phyloP scores from a whole-genome alignment of 1,140 invertebrate genomes.

The Thaumatotibia leucotreta region DNA sequence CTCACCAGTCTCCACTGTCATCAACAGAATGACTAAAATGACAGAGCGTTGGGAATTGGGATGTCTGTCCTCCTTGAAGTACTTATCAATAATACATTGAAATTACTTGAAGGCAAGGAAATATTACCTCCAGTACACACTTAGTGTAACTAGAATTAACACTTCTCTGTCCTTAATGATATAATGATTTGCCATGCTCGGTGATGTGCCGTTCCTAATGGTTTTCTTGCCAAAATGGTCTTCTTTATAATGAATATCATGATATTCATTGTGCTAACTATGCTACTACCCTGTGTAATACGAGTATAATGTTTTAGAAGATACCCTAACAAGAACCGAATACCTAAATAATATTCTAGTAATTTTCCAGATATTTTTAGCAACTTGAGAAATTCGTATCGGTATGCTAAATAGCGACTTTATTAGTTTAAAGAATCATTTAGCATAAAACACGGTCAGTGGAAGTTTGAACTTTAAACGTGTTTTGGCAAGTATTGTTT shows the following conservation, averaged over 20 bases:
- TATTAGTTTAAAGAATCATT: neutral
- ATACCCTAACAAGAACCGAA: no score
- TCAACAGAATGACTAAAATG: neutral
- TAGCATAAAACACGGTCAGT: neutral
- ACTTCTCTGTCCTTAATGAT: no score
- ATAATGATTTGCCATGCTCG: no score
- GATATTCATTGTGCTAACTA: no score
- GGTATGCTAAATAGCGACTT: neutral
- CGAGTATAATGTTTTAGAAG: no score
- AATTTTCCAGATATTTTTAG: neutral
- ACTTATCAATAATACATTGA: neutral
- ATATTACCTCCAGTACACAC: no score
- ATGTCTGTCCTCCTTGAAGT: neutral
- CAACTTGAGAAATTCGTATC: neutral
- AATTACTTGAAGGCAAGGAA: no score
- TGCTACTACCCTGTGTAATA: no score
- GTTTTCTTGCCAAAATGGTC: no score
- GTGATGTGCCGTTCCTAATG: no score
- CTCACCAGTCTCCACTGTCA: constrained; percentile 29
- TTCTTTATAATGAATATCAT: no score
- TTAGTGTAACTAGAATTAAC: no score
- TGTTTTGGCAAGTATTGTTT: neutral
- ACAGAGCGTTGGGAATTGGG: neutral
- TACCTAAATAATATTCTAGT: neutral
- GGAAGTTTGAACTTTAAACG: neutral